A percentile compares a stretch with the other conserved stretches of the same genome.
phyloP scores from a whole-genome alignment of 2,888 invertebrate genomes.

The Athalia circularis region DNA sequence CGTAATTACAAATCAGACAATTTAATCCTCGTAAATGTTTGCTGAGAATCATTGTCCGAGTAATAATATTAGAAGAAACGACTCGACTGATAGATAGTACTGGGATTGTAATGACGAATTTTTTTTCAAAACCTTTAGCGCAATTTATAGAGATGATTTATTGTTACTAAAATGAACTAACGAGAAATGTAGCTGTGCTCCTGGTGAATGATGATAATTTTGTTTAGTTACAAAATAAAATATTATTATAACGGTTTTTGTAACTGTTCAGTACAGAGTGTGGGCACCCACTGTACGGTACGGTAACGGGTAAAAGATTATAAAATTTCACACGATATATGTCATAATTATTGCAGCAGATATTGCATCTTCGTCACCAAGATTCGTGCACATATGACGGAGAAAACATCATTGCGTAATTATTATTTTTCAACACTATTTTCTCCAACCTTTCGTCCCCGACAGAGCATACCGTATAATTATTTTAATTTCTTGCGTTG shows the following conservation, averaged over 20 bases:
- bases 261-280: slow-evolving; percentile 32
- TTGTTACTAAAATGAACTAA: not conserved
- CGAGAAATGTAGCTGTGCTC: not conserved
- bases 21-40: not conserved
- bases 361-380: slow-evolving; percentile 34
- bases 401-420: slow-evolving; percentile 15
- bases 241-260: slow-evolving; percentile 19
- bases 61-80: too few relatives aligned
- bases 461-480: slow-evolving; percentile 22
- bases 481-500: slow-evolving; percentile 15
- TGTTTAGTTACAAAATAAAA: slow-evolving; percentile 30
- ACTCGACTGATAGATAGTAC: too few relatives aligned
- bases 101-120: too few relatives aligned
- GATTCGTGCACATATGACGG: slow-evolving; percentile 13
- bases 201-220: slow-evolving; percentile 4
- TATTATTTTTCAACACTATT: slow-evolving; percentile 11
- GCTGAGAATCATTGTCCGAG: too few relatives aligned
- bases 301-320: slow-evolving; percentile 8
- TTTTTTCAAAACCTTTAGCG: too few relatives aligned
- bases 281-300: slow-evolving; percentile 22
- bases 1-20: not conserved
- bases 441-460: slow-evolving; percentile 13
- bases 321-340: slow-evolving; percentile 24
- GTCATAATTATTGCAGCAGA: slow-evolving; percentile 35
- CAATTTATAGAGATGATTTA: not conserved